Conservation (phyloP, 1,140 invertebrate species). For the Gerris buenoi region DNA sequence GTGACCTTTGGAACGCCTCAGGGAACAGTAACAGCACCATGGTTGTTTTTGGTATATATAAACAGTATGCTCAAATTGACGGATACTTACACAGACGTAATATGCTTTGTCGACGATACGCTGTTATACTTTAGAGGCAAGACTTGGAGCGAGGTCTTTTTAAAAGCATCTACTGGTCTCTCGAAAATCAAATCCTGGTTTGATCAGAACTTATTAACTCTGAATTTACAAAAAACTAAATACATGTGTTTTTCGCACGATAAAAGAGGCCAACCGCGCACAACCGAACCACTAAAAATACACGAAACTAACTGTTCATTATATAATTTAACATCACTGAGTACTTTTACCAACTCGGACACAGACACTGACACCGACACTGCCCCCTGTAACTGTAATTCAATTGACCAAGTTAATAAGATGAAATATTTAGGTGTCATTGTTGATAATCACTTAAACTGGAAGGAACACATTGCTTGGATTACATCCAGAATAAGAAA, state of each 20-base stretch:
- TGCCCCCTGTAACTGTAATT: neutral
- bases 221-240: neutral
- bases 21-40: neutral
- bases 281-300: neutral
- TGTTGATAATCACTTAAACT: neutral
- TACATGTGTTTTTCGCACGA: neutral
- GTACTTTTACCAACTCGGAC: neutral
- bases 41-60: neutral
- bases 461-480: neutral
- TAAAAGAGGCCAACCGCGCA: neutral
- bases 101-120: neutral
- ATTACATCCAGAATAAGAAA: neutral
- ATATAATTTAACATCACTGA: neutral
- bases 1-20: neutral
- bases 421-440: neutral
- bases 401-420: neutral
- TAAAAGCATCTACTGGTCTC: neutral
- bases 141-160: neutral
- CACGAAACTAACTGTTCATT: neutral
- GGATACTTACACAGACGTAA: neutral
- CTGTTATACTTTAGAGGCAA: neutral
- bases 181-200: neutral
- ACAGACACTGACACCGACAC: neutral
- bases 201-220: neutral
- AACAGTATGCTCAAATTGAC: neutral